These are phyloP conservation scores for Acrobasis consociella DNA, from an alignment of 2,888 invertebrate species.

Conservation along the genomic window DNA sequence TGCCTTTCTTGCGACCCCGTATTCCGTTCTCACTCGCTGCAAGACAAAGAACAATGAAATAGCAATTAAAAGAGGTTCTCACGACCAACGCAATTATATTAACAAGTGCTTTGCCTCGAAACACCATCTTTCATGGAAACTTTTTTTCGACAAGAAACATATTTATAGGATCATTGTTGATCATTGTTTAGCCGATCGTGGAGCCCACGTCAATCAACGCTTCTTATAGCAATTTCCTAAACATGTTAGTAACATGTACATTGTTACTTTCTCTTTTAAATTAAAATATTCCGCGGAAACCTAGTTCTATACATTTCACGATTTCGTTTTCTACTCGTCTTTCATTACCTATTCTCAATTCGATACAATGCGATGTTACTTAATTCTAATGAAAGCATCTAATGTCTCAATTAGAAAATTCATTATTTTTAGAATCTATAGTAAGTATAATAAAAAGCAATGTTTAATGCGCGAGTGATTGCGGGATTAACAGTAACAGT, in stretches of 20 bases:
- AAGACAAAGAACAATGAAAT: constrained; percentile 56
- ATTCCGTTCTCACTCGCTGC: constrained; percentile 47
- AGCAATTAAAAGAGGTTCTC: constrained; percentile 60
- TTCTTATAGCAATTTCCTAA: constrained; percentile 29
- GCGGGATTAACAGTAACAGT: background rate
- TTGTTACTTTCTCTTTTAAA: constrained; percentile 18
- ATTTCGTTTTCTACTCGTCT: constrained; percentile 2
- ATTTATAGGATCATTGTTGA: constrained; percentile 49
- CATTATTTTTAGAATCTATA: background rate
- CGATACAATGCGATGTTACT: constrained; percentile 1
- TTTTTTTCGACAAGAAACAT: constrained; percentile 42
- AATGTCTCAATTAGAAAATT: background rate
- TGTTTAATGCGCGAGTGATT: too few relatives aligned
- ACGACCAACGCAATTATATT: constrained; percentile 58
- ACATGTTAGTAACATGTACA: constrained; percentile 14
- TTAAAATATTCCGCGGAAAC: constrained; percentile 15
- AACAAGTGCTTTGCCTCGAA: constrained; percentile 46
- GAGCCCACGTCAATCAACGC: constrained; percentile 25
- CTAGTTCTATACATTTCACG: background rate
- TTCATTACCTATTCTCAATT: constrained; percentile 9
- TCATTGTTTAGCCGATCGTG: constrained; percentile 35
- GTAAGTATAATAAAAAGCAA: background rate
- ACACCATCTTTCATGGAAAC: constrained; percentile 33
- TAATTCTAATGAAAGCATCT: background rate
- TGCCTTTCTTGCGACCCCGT: constrained; percentile 47